Base-by-base conservation (phyloP, 2,888 invertebrate species). In the Drosophila multiciliata region DNA sequence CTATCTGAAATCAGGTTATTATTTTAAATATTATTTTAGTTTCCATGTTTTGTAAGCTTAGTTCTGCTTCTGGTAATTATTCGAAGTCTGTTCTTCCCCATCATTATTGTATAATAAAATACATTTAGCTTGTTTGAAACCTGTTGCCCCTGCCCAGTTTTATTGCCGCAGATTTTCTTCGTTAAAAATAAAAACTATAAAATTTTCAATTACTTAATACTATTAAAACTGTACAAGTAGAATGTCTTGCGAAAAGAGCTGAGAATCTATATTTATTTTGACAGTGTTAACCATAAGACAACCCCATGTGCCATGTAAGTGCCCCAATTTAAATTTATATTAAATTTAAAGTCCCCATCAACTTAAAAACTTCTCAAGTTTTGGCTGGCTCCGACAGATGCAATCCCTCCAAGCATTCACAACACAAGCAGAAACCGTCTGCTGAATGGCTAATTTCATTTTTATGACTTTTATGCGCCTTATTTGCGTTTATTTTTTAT, bases 391-490 rank as follows among this genome's bases (percentile, higher is more conserved):
- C 29, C 54, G n/a, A 35, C 50, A 64, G 42, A 68, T 35, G 63
- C 40, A 17, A 38, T 11, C 38, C 35, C 60, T 49, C 11, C 29
- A 29, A 20, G 17, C 54, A 12, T 26, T 55, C 17, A 15, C 66
- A 20, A 35, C 29, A 52, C 45, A 52, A 61, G 45, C 45, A 57
- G 42, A 64, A 48, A 64, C 78, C 74, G 67, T 82, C 79, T 78
- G 75, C 54, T 72, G 74, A 70, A 58, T 65, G 80, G 80, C 87
- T 85, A 85, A 85, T 89, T 87, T 89, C 65, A 75, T 83, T 85
- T 85, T 87, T 87, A 84, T 84, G 89, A 84, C 79, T 87, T 83
- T 89, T 74, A 83, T 89, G 87, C 61, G 68, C 58, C 49, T 58
- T 73, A 79, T 77, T 84, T 78, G 72, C 60, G 60, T 75, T 87